phyloP scores from a whole-genome alignment of 2,888 invertebrate genomes.

The Drosophila pegasa region DNA sequence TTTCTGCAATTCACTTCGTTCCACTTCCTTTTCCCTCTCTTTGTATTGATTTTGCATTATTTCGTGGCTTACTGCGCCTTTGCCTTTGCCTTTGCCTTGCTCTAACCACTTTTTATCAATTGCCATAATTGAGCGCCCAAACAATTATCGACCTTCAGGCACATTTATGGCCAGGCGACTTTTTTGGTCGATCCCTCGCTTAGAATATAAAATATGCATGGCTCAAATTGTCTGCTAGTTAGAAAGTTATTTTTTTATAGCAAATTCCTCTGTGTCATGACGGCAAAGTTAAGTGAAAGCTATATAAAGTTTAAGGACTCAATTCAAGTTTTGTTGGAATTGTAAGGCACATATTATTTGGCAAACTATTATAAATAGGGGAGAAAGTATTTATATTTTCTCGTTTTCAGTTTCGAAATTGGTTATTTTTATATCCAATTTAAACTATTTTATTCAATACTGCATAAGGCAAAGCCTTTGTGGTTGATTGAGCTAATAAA shows the following conservation, averaged over 20 bases:
- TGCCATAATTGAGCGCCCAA: conserved; percentile 6
- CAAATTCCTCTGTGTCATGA: background rate
- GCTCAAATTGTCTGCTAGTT: background rate
- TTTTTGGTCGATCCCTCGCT: background rate
- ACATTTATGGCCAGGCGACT: background rate
- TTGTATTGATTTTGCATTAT: conserved; percentile 58
- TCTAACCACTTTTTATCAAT: conserved; percentile 1
- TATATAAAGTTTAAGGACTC: background rate
- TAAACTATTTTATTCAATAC: too few species aligned
- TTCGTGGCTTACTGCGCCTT: conserved; percentile 9
- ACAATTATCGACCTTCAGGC: conserved; percentile 5
- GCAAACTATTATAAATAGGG: background rate
- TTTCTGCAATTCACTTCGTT: conserved; percentile 28
- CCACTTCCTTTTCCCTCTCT: background rate
- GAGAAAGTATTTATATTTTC: background rate
- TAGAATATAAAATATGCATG: background rate
- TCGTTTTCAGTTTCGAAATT: too few species aligned
- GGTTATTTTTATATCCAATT: too few species aligned
- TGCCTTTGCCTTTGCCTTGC: background rate
- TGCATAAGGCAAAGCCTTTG: too few species aligned
- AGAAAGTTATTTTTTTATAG: background rate
- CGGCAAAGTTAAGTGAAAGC: background rate
- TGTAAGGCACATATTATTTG: background rate
- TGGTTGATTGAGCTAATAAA: too few species aligned
- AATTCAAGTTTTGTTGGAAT: background rate